These are phyloP conservation scores for Pogonomyrmex californicus DNA, from an alignment of 1,140 invertebrate genomes.

Conservation along the genomic window DNA sequence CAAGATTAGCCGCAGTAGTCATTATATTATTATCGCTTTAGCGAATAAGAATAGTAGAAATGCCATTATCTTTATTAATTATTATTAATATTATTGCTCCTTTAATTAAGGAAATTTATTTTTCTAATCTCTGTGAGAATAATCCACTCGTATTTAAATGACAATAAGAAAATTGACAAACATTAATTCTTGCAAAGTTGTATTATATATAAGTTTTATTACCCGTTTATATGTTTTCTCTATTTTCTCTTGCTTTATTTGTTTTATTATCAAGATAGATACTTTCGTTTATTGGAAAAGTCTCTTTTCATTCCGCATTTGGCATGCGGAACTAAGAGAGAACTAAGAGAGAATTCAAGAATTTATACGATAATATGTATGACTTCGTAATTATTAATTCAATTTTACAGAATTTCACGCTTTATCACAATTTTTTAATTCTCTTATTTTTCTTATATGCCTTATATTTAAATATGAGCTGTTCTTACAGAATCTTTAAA, in stretches of 20 bases:
- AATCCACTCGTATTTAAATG: neutral
- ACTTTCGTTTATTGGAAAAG: neutral
- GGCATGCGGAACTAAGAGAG: neutral
- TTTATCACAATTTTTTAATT: conserved; percentile 1
- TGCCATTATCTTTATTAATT: neutral
- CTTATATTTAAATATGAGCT: neutral
- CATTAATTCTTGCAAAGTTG: neutral
- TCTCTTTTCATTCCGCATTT: neutral
- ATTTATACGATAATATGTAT: neutral
- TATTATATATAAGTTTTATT: neutral
- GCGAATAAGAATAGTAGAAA: too few species aligned
- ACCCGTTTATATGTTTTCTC: neutral
- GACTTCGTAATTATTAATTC: neutral
- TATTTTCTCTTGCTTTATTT: neutral
- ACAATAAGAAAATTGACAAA: neutral
- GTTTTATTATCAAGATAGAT: neutral
- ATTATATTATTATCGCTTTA: neutral
- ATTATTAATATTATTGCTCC: neutral
- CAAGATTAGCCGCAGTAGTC: neutral
- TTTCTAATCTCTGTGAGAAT: neutral
- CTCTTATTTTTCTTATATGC: neutral
- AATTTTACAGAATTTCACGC: neutral
- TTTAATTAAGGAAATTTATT: neutral
- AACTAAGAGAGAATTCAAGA: neutral
- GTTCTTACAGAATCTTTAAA: neutral